These are phyloP conservation scores for Drosophila buzzatii DNA, from an alignment of 2,888 invertebrate genomes.

Conservation along the genomic window DNA sequence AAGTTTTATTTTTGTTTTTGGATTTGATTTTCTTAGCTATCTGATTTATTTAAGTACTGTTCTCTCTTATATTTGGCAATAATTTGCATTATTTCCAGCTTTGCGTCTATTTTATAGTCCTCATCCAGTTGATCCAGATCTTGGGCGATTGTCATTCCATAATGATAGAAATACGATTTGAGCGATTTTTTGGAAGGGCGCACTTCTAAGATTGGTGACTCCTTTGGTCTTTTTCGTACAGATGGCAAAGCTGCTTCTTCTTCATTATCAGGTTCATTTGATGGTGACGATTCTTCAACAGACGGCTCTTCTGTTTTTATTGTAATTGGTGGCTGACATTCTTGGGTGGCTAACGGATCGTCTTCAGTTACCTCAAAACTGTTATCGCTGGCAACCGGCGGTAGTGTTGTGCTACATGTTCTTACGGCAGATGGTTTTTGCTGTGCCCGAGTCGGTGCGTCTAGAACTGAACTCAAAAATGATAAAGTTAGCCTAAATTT, in stretches of 20 bases:
- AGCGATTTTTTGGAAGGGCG: slow-evolving; percentile 12
- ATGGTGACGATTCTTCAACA: slow-evolving; percentile 12
- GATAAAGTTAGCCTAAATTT: slow-evolving; percentile 46
- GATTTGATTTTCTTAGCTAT: slow-evolving; percentile 25
- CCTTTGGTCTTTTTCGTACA: slow-evolving; percentile 25
- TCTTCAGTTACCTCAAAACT: slow-evolving; percentile 53
- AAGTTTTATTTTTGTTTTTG: background rate
- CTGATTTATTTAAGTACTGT: slow-evolving; percentile 46
- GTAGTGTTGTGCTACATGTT: background rate
- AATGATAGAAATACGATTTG: slow-evolving; percentile 47
- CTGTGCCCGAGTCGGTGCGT: background rate
- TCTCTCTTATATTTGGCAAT: slow-evolving; percentile 55
- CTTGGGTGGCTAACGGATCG: slow-evolving; percentile 52
- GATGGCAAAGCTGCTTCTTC: slow-evolving; percentile 12
- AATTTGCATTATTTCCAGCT: slow-evolving; percentile 57
- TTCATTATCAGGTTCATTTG: slow-evolving; percentile 21
- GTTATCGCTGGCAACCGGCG: slow-evolving; percentile 21
- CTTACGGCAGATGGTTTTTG: background rate
- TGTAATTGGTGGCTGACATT: slow-evolving; percentile 16
- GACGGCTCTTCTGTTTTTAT: slow-evolving; percentile 44
- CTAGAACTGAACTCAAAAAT: slow-evolving; percentile 32
- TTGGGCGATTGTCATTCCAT: slow-evolving; percentile 59
- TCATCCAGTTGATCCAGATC: slow-evolving; percentile 57
- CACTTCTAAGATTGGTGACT: slow-evolving; percentile 9
- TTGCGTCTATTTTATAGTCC: slow-evolving; percentile 57